Base-by-base conservation (phyloP, 1,140 invertebrate species). In the Drosophila cardini region DNA sequence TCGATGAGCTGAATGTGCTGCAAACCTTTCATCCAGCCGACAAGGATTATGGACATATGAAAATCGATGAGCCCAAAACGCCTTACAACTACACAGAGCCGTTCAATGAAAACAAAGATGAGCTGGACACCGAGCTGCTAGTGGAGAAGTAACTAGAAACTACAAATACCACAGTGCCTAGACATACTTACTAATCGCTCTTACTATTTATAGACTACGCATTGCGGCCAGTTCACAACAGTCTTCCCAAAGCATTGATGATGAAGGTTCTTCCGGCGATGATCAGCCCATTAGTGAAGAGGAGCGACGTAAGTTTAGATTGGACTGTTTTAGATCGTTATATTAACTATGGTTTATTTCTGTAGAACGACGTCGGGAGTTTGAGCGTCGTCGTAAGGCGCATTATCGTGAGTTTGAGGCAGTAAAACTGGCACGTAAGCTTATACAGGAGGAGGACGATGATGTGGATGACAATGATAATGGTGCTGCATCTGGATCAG, bases 31-130 rank as follows among this genome's bases (percentile, higher is more conserved):
- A 99, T 94, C 99, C 99, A 42, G 93, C 97, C 30, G 98, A 98
- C 91, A 99, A 99, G 93, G 98, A 99, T 93, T 99, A 99, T 93
- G 99, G 99, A 8, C 98, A 99, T 90, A 99, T 99, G 98, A 99
- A 99, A 94, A 98, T 99, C 62, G 98, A 99, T 86, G 98, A 99
- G 93, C 98, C 98, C 38, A 98, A 99, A 93, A 99, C 99, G 8
- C 99, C 99, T 1, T 99, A 96, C 90, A 96, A 95, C 92, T 95
- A 96, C 76, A 94, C 95, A 62, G 95, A 96, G 63, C 94, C 95
- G 34, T 96, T 96, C 67, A 93, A 93, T 38, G 94, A 95, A 65
- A 94, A 95, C 48, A 93, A 95, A 80, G 96, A 96, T 92, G 94
- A 95, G 69, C 92, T 97, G 70, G 96, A 98, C 92, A 95, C 96